Evolutionary conservation across 2,888 invertebrate species (phyloP).

Genomic region (Morpho helenor): DNA sequence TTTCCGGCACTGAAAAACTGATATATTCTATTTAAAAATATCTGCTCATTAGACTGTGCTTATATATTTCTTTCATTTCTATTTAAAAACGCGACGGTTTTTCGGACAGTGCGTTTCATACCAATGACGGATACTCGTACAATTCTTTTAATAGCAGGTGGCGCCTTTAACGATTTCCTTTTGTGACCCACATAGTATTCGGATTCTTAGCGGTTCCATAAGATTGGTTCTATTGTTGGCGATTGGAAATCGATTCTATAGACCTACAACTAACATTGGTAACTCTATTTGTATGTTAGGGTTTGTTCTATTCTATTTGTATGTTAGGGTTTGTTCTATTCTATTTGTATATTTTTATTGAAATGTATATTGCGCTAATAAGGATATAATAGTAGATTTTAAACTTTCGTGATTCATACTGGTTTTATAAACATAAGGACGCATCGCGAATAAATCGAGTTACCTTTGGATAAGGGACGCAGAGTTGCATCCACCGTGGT

Average conservation of each 20-base stretch:
- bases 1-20: too few relatives aligned
- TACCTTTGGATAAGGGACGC: too few relatives aligned
- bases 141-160: conserved; percentile 63
- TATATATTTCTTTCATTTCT: too few relatives aligned
- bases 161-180: conserved; percentile 45
- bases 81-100: conserved; percentile 10
- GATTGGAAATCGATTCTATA: conserved; percentile 11
- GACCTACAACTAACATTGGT: conserved; percentile 1
- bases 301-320: conserved; percentile 4
- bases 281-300: conserved; percentile 2
- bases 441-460: too few relatives aligned
- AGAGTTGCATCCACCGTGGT: too few relatives aligned
- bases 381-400: too few relatives aligned
- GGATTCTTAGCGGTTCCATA: conserved; percentile 20
- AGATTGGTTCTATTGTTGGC: conserved; percentile 21
- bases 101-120: conserved; percentile 6
- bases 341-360: too few relatives aligned
- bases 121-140: conserved; percentile 47
- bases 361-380: background rate
- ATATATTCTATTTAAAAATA: too few relatives aligned
- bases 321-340: background rate
- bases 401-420: too few relatives aligned
- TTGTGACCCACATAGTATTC: conserved; percentile 35
- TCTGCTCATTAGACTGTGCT: too few relatives aligned
- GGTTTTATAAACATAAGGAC: too few relatives aligned